Evolutionary conservation across 2,797 vertebrate genomes (phyloP).

Genomic region (Tragopan temminckii): DNA sequence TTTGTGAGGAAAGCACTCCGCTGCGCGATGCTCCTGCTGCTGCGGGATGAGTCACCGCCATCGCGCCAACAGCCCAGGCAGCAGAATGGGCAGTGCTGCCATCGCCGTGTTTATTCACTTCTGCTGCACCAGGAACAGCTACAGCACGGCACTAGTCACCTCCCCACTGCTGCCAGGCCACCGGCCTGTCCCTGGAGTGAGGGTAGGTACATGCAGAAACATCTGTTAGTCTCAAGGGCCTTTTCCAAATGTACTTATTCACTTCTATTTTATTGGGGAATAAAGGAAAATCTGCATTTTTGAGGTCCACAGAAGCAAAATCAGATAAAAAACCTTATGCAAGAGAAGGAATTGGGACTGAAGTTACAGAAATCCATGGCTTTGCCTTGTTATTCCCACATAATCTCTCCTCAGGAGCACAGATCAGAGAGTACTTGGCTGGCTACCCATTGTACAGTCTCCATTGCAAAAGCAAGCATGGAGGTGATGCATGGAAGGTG

Average conservation of each 20-base stretch:
- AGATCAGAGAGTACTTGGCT: not conserved
- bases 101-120: accelerated
- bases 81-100: accelerated
- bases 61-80: accelerated
- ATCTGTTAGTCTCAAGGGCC: not conserved
- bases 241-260: not conserved
- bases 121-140: accelerated
- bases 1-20: not conserved
- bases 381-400: not conserved
- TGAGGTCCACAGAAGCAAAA: not conserved
- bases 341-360: not conserved
- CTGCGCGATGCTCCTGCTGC: accelerated
- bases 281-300: not conserved
- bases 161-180: not conserved
- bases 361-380: not conserved
- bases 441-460: not conserved
- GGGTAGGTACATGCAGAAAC: accelerated
- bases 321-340: not conserved
- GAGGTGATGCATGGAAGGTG: not conserved
- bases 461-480: not conserved
- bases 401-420: not conserved
- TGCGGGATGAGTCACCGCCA: not conserved
- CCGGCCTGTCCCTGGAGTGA: not conserved
- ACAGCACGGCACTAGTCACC: accelerated
- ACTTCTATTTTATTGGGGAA: not conserved